phyloP scores from a whole-genome alignment of 2,113 vertebrate genomes.

The Marmota flaviventris region DNA sequence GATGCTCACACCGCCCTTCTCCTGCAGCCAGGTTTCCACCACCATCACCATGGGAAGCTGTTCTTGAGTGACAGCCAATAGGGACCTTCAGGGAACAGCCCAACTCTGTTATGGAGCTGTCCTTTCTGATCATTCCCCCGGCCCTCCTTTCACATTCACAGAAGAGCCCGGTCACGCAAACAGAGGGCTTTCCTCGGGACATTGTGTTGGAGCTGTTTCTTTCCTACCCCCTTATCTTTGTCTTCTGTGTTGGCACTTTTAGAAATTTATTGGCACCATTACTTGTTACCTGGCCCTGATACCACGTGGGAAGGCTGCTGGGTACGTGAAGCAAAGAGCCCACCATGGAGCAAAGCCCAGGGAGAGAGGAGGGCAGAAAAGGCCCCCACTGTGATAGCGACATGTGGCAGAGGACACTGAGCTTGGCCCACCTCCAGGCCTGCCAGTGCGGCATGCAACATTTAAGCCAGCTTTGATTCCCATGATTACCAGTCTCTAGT shows the following conservation, averaged over 20 bases:
- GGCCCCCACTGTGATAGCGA: too few species aligned
- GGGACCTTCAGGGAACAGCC: background rate
- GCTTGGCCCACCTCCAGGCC: background rate
- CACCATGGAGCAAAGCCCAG: fast-evolving
- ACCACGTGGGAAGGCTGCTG: background rate
- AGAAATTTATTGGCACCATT: background rate
- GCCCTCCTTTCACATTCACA: background rate
- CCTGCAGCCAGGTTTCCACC: too few species aligned
- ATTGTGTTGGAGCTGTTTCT: background rate
- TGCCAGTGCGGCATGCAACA: background rate
- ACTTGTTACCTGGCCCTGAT: background rate
- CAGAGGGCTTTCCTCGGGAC: background rate
- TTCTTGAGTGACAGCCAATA: background rate
- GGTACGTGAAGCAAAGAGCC: background rate
- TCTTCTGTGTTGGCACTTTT: background rate
- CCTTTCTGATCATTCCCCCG: background rate
- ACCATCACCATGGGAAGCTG: background rate
- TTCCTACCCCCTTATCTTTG: background rate
- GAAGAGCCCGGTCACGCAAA: background rate
- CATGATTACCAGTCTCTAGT: background rate
- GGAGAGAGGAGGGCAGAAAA: background rate
- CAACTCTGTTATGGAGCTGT: background rate
- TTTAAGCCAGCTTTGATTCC: background rate
- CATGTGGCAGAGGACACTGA: too few species aligned
- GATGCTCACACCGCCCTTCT: fast-evolving